Evolutionary conservation across 2,888 invertebrate species (phyloP), one percentile per base, ranked within the genome.

Genomic region (Diplazon laetatorius): DNA sequence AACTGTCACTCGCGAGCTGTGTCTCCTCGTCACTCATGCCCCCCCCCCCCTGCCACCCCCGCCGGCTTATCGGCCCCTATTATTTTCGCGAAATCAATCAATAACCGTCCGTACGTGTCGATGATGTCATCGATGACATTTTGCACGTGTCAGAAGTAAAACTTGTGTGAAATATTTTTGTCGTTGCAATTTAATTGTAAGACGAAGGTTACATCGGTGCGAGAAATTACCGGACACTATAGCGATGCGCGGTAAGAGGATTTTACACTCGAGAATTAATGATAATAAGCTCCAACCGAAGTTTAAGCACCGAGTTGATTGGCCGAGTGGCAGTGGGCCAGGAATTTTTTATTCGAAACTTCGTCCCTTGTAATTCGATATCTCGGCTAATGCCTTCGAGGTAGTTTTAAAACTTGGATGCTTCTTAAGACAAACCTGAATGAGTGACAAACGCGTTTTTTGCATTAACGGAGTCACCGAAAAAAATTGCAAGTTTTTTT

Each of bases 1-100:
- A 42, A 30, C 52, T 35, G 68, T 50, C 70, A 37, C 22, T 62
- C 50, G 52, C 12, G 37, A 39, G 69, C 52, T 42, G 68, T 70
- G 25, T 25, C 39, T 22, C 59, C 30, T 69, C 59, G 57, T 25
- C 59, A 59, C 57, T 48, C 57, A 48, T 48, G n/a, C 42, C 74
- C 73, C 30, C 30, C 30, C 30, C 30, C 30, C 30, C 48, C 30
- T 42, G 30, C 48, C 52, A 42, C 37, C 55, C 37, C 18, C 9
- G 20, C 42, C 39, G 35, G 18, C 52, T 75, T 52, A 37, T 18
- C 46, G 14, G 14, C 30, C 14, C 52, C n/a, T n/a, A 35, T 55
- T 35, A 35, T 1, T 55, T 9, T 3, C 10, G 14, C 9, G 14
- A 25, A 16, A 9, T 20, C 10, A 0, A 12, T 12, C 16, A 57